Evolutionary conservation across 1,140 invertebrate species (phyloP), one percentile per base, ranked within the genome.

Genomic region (Brachionus koreanus): DNA sequence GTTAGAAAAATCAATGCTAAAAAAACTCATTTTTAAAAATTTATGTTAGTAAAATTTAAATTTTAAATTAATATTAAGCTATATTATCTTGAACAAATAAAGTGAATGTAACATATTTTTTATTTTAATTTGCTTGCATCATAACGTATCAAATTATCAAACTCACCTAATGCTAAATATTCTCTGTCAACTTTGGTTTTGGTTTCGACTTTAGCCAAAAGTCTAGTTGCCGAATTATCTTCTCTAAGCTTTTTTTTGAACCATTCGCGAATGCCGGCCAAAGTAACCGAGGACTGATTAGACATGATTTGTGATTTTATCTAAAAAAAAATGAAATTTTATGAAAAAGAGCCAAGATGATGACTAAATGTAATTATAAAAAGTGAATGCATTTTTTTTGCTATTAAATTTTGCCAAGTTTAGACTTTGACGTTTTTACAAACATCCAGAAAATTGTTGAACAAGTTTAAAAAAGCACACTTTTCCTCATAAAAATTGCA

Each of bases 151-250:
- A 57, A 49, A 77, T 52, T 29, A 37, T 65, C 13, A 43, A 57
- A 82, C 57, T 65, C 65, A 82, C 79, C 79, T 19, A 33, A 67
- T 67, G 79, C 79, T 12, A 82, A 39, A 19, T 82, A 65, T 82
- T 82, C 79, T 33, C 61, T 25, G 13, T 82, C 35, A 16, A 82
- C 79, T 82, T 82, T 82, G 19, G 79, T 67, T 35, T 82, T 82
- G 1, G 29, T 6, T 69, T 82, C 79, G 5, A 67, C 7, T 37
- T 42, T 37, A 16, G 6, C 61, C 37, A 79, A 61, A 23, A 61
- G n/a, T 42, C 39, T 79, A 25, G 76, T 79, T 12, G 16, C 29
- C 57, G 25, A 79, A 25, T 79, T 79, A 7, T 57, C 49, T 35
- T 79, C 76, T 3, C 49, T 19, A 5, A 79, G 33, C 13, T 37